A percentile compares a stretch with the other conserved stretches of the same genome.
phyloP scores from a whole-genome alignment of 2,888 invertebrate species.

The Tachina lurida region DNA sequence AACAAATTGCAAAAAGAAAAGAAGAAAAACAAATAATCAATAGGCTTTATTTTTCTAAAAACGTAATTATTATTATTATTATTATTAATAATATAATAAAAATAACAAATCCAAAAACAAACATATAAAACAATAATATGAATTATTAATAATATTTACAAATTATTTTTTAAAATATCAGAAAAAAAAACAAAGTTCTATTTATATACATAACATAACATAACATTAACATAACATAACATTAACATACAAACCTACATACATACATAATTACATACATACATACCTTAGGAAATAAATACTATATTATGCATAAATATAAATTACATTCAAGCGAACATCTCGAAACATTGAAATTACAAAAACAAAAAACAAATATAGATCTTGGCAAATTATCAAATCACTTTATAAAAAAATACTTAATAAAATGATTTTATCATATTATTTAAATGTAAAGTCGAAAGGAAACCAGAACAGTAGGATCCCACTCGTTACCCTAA shows the following conservation, averaged over 20 bases:
- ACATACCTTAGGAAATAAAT: background rate
- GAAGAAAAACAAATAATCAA: conserved; percentile 66
- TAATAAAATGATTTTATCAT: too few relatives aligned
- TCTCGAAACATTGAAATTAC: background rate
- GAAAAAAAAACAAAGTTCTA: conserved; percentile 56
- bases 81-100: conserved; percentile 14
- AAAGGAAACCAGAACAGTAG: too few relatives aligned
- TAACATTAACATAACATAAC: conserved; percentile 13
- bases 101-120: conserved; percentile 52
- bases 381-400: background rate
- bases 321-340: background rate
- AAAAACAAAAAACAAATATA: background rate
- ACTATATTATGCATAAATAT: background rate
- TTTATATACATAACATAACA: conserved; percentile 57
- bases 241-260: conserved; percentile 22
- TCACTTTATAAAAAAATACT: too few relatives aligned
- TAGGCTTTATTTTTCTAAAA: conserved; percentile 72
- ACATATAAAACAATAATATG: conserved; percentile 39
- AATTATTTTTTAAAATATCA: conserved; percentile 71
- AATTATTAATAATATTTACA: conserved; percentile 69
- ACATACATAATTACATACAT: conserved; percentile 14
- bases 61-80: conserved; percentile 63
- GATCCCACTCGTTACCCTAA: too few relatives aligned
- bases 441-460: too few relatives aligned
- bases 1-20: conserved; percentile 46